These are phyloP conservation scores for Ptilorrhoa leucosticta DNA, from an alignment of 2,113 vertebrate species.

Conservation along the genomic window DNA sequence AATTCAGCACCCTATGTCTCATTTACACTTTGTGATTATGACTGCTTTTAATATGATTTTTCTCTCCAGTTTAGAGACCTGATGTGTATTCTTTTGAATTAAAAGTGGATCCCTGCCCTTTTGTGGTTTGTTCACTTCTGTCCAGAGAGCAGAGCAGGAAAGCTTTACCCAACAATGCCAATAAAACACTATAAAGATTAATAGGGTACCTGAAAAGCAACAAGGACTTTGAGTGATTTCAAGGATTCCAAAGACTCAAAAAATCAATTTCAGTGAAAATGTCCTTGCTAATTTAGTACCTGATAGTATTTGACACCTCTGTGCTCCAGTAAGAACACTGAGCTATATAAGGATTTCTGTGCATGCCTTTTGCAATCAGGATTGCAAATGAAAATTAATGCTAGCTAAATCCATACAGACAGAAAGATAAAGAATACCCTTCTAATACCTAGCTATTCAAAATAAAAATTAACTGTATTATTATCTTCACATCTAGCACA, in stretches of 20 bases:
- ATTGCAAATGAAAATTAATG: conserved; percentile 37
- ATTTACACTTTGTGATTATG: conserved; percentile 41
- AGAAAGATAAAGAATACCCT: conserved; percentile 20
- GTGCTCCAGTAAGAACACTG: not conserved
- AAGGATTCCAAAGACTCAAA: conserved; percentile 70
- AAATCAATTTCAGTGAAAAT: conserved; percentile 81
- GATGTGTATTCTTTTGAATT: conserved; percentile 35
- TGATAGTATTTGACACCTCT: conserved; percentile 63
- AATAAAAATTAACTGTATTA: not conserved
- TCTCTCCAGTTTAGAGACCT: conserved; percentile 42
- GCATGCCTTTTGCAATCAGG: not conserved
- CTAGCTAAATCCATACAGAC: not conserved
- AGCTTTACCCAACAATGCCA: conserved; percentile 44
- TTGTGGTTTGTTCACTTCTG: conserved; percentile 19
- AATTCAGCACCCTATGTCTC: not conserved
- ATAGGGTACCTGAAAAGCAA: conserved; percentile 70
- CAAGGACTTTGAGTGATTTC: conserved; percentile 72
- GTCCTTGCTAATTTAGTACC: conserved; percentile 73
- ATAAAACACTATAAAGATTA: conserved; percentile 74
- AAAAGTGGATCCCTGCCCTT: not conserved
- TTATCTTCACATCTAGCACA: not conserved
- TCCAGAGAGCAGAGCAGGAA: conserved; percentile 18
- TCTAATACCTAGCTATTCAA: not conserved
- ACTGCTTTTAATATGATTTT: conserved; percentile 40
- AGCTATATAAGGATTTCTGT: not conserved